These are phyloP conservation scores for Cyrtonyx montezumae DNA, from an alignment of 2,113 vertebrate genomes.

Conservation along the genomic window DNA sequence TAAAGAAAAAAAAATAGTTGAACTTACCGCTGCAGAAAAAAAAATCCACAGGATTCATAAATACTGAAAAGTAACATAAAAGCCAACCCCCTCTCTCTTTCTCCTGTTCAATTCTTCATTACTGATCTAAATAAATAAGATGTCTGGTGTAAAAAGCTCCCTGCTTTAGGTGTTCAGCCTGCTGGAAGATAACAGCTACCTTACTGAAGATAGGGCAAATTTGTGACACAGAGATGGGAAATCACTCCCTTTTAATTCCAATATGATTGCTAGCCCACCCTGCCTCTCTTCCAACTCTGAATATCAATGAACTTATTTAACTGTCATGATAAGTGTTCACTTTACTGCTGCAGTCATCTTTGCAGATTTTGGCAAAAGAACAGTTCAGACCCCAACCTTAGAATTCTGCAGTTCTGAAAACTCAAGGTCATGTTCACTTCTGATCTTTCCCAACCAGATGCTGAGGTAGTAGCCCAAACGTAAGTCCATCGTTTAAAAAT, in stretches of 20 bases:
- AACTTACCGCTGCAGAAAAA: neutral
- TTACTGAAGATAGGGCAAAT: neutral
- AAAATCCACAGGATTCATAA: neutral
- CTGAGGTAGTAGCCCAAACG: constrained; percentile 58
- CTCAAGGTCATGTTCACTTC: constrained; percentile 55
- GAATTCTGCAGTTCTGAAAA: constrained; percentile 59
- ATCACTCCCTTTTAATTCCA: no score
- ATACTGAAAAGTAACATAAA: neutral
- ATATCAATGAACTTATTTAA: constrained; percentile 4
- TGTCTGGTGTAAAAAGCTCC: neutral
- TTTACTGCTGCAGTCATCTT: constrained; percentile 41
- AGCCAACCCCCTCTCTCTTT: neutral
- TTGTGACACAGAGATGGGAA: neutral
- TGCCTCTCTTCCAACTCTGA: neutral
- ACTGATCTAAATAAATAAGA: neutral
- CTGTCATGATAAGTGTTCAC: constrained; percentile 37
- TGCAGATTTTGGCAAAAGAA: constrained; percentile 57
- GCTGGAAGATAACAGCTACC: neutral
- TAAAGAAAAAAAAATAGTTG: neutral
- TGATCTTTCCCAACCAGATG: constrained; percentile 59
- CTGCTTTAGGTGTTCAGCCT: neutral
- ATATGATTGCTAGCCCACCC: neutral
- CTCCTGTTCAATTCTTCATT: neutral
- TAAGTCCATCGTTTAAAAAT: constrained; percentile 50
- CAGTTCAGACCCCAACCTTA: constrained; percentile 53